Evolutionary conservation across 1,140 invertebrate genomes (phyloP).

Genomic region (Calliphora vicina): DNA sequence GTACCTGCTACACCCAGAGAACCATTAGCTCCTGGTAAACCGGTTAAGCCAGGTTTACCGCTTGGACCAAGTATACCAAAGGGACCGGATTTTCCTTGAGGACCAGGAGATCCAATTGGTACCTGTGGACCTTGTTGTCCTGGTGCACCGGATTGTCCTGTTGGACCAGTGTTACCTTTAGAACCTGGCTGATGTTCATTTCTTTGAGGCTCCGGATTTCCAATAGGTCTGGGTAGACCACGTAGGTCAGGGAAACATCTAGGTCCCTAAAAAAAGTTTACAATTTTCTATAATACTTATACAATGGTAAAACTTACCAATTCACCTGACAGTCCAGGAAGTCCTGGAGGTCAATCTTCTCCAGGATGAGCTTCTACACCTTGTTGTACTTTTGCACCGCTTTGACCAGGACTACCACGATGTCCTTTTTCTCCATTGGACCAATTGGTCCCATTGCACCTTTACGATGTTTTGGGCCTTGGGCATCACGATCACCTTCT

Average conservation of each 20-base stretch:
- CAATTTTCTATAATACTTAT: neutral
- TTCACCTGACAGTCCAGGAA: conserved; percentile 79
- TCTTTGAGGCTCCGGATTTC: conserved; percentile 79
- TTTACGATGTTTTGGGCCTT: conserved; percentile 74
- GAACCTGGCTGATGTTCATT: conserved; percentile 78
- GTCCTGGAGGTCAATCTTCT: conserved; percentile 78
- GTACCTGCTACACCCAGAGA: conserved; percentile 66
- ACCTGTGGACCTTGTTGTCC: conserved; percentile 74
- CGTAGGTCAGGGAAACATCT: conserved; percentile 81
- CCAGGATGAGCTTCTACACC: conserved; percentile 80
- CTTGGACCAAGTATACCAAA: conserved; percentile 63
- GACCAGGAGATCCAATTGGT: conserved; percentile 71
- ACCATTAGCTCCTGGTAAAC: conserved; percentile 68
- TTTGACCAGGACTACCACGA: conserved; percentile 70
- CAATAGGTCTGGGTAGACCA: conserved; percentile 79
- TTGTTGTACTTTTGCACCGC: conserved; percentile 72
- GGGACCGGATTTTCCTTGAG: conserved; percentile 70
- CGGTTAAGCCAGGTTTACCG: conserved; percentile 68
- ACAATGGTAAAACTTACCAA: conserved; percentile 66
- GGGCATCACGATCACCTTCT: conserved; percentile 77
- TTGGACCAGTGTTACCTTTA: conserved; percentile 76
- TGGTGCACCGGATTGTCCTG: conserved; percentile 73
- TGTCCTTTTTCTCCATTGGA: conserved; percentile 79
- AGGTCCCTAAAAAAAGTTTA: conserved; percentile 70
- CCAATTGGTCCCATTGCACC: conserved; percentile 78